Base-by-base conservation (phyloP, 23 tunicate species). In the Ciona savignyi region DNA sequence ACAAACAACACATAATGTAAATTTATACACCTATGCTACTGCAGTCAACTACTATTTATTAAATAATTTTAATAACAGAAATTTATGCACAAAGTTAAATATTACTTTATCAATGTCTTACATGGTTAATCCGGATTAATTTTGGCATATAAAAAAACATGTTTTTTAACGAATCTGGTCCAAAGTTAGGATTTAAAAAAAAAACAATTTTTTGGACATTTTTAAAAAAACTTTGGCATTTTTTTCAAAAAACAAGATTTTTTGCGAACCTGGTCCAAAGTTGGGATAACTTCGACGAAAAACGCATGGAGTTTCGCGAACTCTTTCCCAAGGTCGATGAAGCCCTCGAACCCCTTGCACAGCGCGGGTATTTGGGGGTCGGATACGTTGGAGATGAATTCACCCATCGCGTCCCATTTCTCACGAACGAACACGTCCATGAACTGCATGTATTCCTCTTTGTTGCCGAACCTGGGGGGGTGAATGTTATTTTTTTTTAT, bases 361-460 rank as follows among this genome's bases (percentile, higher is more conserved):
- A 78, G 66, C 3, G 95, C 35, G 4, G 90, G 84, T 20, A 85
- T 51, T 32, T 66, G 29, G 1, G 72, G 71, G 61, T 84, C 81
- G 0, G 96, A 72, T 19, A 95, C 86, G 31, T 88, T 90, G 70
- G 32, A 66, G n/a, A 95, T 70, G 74, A 95, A 95, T 15, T 34
- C 77, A 31, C 87, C 84, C 91, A 87, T 88, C 24, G 79, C 97
- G 49, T 95, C 99, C 91, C 99, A 84, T 71, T 88, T 90, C 68
- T 83, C 84, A 9, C 95, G 87, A n/a, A 95, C 78, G 35, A 95
- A 84, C 31, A 30, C 74, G 78, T 95, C 86, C 91, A 95, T 84
- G 71, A 83, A 88, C 32, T 81, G 72, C 91, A 95, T 84, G 81
- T 95, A 95, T 29, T 95, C 99, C 63, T 95, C 99, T 77, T 95